phyloP scores from a whole-genome alignment of 2,113 vertebrate species.

The Mungos mungo region DNA sequence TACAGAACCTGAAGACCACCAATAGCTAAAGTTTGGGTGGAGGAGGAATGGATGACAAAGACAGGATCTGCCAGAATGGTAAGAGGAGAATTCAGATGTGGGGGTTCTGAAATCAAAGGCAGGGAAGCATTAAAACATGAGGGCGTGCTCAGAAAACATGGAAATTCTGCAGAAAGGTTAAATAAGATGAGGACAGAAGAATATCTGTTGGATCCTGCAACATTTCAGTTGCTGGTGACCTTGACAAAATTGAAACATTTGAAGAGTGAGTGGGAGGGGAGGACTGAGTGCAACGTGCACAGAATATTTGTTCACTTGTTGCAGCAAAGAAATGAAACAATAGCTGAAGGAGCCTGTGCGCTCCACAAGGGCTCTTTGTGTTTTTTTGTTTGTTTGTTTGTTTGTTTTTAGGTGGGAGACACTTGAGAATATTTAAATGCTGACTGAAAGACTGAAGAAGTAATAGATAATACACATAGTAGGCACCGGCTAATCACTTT shows the following conservation, averaged over 20 bases:
- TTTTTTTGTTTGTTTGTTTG: not conserved
- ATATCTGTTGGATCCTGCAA: not conserved
- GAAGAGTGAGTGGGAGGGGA: not conserved
- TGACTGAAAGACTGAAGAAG: not conserved
- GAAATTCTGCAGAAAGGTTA: not conserved
- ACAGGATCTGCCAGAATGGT: not conserved
- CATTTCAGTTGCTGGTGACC: not conserved
- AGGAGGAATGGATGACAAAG: not conserved
- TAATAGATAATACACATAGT: not conserved
- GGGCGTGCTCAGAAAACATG: not conserved
- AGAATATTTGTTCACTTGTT: not conserved
- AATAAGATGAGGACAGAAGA: not conserved
- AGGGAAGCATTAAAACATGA: not conserved
- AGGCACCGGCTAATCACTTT: not conserved
- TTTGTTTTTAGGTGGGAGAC: not conserved
- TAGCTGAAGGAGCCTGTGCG: not conserved
- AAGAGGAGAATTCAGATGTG: not conserved
- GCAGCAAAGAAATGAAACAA: not conserved
- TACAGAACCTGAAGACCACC: not conserved
- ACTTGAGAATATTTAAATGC: constrained; percentile 36
- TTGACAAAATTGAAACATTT: not conserved
- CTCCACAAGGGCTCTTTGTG: not conserved
- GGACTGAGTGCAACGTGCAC: not conserved
- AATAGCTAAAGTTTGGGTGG: not conserved
- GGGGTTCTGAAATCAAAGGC: not conserved